Conservation (phyloP, 2,888 invertebrate genomes). For the Idaea biselata region DNA sequence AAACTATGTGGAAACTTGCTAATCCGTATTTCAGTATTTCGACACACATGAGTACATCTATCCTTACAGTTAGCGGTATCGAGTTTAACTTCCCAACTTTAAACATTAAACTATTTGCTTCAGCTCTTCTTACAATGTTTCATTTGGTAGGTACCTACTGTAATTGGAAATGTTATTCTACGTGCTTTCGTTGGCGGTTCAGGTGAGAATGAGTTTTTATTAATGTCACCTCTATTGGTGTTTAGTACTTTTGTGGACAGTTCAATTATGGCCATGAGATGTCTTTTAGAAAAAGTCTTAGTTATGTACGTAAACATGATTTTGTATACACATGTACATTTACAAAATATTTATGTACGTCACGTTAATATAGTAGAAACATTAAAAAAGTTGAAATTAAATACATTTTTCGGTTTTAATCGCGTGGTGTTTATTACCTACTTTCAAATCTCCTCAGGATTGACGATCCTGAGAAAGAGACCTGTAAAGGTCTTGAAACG, state of each 20-base stretch:
- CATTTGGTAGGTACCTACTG: constrained; percentile 12
- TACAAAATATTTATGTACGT: no score
- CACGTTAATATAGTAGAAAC: no score
- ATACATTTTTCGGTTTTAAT: no score
- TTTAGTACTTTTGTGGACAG: neutral
- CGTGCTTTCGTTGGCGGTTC: neutral
- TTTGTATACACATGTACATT: no score
- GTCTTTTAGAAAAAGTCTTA: neutral
- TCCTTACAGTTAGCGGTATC: constrained; percentile 18
- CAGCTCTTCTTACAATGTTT: constrained; percentile 10
- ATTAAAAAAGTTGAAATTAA: no score
- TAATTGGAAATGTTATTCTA: neutral
- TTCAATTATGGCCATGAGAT: neutral
- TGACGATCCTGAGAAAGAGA: no score
- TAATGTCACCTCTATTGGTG: neutral
- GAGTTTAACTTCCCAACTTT: constrained; percentile 18
- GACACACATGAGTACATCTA: constrained; percentile 14
- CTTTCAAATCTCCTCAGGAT: no score
- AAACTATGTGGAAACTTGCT: constrained; percentile 22
- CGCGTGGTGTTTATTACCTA: no score
- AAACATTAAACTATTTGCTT: constrained; percentile 14
- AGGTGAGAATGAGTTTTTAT: neutral
- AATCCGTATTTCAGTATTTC: constrained; percentile 24
- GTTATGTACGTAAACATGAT: no score
- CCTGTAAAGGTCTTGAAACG: no score